Evolutionary conservation across 1,140 invertebrate species (phyloP).

Genomic region (Eciton burchellii): DNA sequence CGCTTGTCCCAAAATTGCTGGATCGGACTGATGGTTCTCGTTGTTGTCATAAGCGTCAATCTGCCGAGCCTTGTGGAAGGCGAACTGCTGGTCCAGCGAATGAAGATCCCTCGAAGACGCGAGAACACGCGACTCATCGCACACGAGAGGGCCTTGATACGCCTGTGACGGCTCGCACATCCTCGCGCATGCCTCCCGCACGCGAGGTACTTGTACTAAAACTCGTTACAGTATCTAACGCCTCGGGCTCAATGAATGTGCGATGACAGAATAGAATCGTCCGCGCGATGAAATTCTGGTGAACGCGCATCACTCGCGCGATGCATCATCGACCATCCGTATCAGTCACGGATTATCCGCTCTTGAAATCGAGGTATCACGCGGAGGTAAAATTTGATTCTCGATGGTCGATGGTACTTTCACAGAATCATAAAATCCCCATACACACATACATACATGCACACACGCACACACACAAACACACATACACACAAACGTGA

Average conservation of each 20-base stretch:
- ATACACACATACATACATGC: too few relatives aligned
- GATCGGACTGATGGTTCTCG: neutral
- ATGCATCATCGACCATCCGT: constrained; percentile 1
- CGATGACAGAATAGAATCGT: constrained; percentile 5
- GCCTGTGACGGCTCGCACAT: constrained; percentile 12
- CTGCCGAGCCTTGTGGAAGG: constrained; percentile 22
- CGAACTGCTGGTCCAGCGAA: neutral
- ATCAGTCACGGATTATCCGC: neutral
- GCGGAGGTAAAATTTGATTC: constrained; percentile 6
- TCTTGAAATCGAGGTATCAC: neutral
- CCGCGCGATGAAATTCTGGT: constrained; percentile 1
- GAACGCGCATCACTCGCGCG: neutral
- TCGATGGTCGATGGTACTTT: neutral
- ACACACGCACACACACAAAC: too few relatives aligned
- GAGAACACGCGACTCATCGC: constrained; percentile 2
- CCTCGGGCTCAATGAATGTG: neutral
- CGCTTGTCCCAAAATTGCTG: neutral
- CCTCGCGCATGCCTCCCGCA: neutral
- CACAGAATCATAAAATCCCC: neutral
- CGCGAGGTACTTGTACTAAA: constrained; percentile 9
- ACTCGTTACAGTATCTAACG: constrained; percentile 22
- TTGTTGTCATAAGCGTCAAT: constrained; percentile 14
- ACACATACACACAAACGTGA: neutral
- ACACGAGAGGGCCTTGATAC: constrained; percentile 18
- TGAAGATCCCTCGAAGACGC: constrained; percentile 2